A percentile compares a stretch with the other conserved stretches of the same genome.
phyloP scores from a whole-genome alignment of 1,140 invertebrate species.

The Drosophila busckii region DNA sequence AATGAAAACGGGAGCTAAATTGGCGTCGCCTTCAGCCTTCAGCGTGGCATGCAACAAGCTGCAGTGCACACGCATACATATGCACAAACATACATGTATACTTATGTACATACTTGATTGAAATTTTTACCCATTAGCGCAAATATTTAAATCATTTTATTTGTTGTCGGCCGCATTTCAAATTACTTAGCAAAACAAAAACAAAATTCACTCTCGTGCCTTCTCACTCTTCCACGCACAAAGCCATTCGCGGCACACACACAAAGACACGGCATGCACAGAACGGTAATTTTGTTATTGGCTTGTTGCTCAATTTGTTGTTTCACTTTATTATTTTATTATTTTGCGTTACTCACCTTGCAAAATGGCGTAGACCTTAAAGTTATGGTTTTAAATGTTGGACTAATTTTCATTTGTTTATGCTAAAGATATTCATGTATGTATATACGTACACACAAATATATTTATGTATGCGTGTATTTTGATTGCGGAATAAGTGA shows the following conservation, averaged over 20 bases:
- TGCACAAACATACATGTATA: slow-evolving; percentile 23
- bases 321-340: slow-evolving; percentile 27
- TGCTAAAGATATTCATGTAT: slow-evolving; percentile 18
- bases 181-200: slow-evolving; percentile 36
- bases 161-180: slow-evolving; percentile 38
- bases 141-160: slow-evolving; percentile 58
- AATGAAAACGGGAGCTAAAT: slow-evolving; percentile 42
- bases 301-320: too few relatives aligned
- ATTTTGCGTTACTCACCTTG: slow-evolving; percentile 34
- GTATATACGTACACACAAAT: too few relatives aligned
- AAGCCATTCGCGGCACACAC: too few relatives aligned
- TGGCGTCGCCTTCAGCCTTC: slow-evolving; percentile 14
- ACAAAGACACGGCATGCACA: slow-evolving; percentile 11
- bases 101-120: too few relatives aligned
- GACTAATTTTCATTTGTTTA: slow-evolving; percentile 9
- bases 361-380: slow-evolving; percentile 15
- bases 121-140: slow-evolving; percentile 60
- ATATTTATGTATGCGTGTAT: slow-evolving; percentile 7
- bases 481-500: slow-evolving; percentile 40
- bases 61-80: slow-evolving; percentile 28
- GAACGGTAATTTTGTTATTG: slow-evolving; percentile 36
- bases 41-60: slow-evolving; percentile 64
- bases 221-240: slow-evolving; percentile 24
- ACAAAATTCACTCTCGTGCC: slow-evolving; percentile 24
- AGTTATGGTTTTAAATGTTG: background rate